Conservation (phyloP, 2,797 vertebrate species). For the Spea hammondii region DNA sequence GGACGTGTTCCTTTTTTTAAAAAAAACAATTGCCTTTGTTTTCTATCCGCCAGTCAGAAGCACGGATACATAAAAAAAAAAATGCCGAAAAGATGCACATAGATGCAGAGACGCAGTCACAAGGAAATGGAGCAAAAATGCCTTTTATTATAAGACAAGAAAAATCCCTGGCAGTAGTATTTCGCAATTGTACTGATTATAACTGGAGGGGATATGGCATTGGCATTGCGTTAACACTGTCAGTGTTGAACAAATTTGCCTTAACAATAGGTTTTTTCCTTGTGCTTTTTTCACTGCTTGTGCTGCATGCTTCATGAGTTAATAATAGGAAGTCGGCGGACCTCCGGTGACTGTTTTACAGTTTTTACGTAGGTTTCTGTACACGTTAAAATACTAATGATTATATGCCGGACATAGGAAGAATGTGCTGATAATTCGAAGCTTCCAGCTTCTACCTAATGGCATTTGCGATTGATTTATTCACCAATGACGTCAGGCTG, state of each 20-base stretch:
- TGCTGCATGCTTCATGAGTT: too few relatives aligned
- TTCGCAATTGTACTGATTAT: neutral
- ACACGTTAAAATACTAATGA: neutral
- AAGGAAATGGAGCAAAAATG: neutral
- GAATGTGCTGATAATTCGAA: neutral
- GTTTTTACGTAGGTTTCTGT: too few relatives aligned
- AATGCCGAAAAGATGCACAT: neutral
- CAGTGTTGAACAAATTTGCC: neutral
- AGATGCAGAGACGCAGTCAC: neutral
- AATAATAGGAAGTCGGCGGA: too few relatives aligned
- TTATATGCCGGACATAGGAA: neutral
- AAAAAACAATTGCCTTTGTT: neutral
- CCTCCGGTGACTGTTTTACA: too few relatives aligned
- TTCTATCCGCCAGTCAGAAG: neutral
- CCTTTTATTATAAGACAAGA: neutral
- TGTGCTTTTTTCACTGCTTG: too few relatives aligned
- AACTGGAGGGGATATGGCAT: neutral
- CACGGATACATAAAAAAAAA: constrained; percentile 10
- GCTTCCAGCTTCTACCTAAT: constrained; percentile 19
- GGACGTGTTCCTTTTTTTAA: neutral
- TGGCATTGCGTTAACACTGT: neutral
- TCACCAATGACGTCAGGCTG: neutral
- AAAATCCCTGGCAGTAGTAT: neutral
- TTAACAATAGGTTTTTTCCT: too few relatives aligned
- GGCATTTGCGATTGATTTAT: constrained; percentile 13